Percentiles rank a stretch among this genome's conserved stretches.
phyloP scores from a whole-genome alignment of 1,140 invertebrate genomes.

The Araneus ventricosus region DNA sequence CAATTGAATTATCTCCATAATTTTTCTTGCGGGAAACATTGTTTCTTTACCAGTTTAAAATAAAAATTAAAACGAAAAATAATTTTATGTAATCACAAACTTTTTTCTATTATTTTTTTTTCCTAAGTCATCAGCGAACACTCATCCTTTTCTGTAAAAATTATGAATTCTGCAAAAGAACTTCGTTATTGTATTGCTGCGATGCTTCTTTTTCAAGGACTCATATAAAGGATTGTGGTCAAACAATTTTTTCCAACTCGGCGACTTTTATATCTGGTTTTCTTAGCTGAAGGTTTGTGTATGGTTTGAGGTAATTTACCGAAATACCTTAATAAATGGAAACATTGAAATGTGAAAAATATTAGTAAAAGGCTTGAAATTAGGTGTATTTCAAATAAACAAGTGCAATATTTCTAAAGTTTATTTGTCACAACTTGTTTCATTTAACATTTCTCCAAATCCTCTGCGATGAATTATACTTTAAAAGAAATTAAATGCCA shows the following conservation, averaged over 20 bases:
- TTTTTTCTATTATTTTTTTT: neutral
- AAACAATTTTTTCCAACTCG: slow-evolving; percentile 3
- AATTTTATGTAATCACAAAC: slow-evolving; percentile 15
- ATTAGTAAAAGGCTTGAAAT: too few species aligned
- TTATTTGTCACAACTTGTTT: too few species aligned
- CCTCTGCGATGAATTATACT: too few species aligned
- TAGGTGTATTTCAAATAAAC: too few species aligned
- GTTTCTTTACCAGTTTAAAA: neutral
- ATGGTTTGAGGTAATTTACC: neutral
- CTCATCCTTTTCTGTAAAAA: neutral
- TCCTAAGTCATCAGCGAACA: neutral
- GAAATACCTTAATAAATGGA: neutral
- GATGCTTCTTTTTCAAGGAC: neutral
- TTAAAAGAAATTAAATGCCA: too few species aligned
- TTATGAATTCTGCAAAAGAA: neutral
- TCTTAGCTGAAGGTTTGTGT: neutral
- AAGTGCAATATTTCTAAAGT: too few species aligned
- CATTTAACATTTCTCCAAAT: too few species aligned
- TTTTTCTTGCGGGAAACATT: neutral
- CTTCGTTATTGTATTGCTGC: neutral
- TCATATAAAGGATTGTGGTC: neutral
- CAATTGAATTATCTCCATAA: slow-evolving; percentile 3
- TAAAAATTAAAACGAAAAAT: slow-evolving; percentile 4
- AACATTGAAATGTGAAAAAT: too few species aligned
- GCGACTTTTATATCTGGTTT: slow-evolving; percentile 4